Conservation (phyloP, 2,113 vertebrate genomes). For the Tetrax tetrax region DNA sequence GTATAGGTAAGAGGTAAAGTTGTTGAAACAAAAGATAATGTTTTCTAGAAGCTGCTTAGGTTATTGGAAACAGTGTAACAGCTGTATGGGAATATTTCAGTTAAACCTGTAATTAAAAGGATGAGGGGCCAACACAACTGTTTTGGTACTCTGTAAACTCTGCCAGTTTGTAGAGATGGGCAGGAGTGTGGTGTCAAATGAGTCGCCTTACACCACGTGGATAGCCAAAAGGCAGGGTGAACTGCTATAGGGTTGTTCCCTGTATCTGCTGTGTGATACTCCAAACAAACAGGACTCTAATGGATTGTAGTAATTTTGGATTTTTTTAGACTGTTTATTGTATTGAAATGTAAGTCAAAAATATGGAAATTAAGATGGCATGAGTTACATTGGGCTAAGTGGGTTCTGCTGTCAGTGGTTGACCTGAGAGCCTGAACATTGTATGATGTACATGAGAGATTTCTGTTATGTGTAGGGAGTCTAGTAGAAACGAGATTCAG, state of each 20-base stretch:
- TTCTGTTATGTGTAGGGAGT: not conserved
- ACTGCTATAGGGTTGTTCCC: not conserved
- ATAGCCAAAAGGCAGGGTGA: not conserved
- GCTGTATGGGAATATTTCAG: not conserved
- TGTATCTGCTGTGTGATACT: not conserved
- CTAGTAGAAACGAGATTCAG: not conserved
- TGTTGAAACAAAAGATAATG: not conserved
- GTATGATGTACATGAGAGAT: not conserved
- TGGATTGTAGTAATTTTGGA: not conserved
- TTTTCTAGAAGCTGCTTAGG: not conserved
- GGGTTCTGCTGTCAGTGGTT: not conserved
- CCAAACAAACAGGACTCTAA: not conserved
- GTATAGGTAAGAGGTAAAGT: not conserved
- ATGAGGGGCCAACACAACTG: not conserved
- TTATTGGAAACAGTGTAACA: not conserved
- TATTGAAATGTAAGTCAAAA: not conserved
- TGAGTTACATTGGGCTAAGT: not conserved
- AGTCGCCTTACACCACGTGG: accelerated
- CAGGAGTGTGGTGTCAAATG: not conserved
- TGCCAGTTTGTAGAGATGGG: not conserved
- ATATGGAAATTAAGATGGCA: not conserved
- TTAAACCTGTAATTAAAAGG: not conserved
- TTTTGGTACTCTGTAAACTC: not conserved
- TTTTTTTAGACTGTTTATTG: not conserved
- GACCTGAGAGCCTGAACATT: not conserved